Evolutionary conservation across 2,888 invertebrate genomes (phyloP).

Genomic region (Sericinus montela): DNA sequence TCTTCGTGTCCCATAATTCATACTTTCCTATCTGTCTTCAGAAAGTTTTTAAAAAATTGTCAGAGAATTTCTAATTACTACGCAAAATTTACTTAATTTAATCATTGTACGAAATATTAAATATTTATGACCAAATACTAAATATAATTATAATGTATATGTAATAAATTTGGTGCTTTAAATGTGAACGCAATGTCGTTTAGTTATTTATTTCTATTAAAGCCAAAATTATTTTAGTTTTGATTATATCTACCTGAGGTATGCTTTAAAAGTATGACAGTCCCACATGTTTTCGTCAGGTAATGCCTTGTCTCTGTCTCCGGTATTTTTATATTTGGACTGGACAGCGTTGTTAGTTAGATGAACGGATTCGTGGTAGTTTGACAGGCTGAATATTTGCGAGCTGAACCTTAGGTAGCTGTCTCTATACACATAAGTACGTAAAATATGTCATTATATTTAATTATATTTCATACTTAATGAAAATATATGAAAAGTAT

Average conservation of each 20-base stretch:
- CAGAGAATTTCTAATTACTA: neutral
- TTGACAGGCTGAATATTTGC: slow-evolving; percentile 90
- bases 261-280: slow-evolving; percentile 87
- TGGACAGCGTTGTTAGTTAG: slow-evolving; percentile 96
- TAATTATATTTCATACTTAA: neutral
- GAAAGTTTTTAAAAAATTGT: slow-evolving; percentile 22
- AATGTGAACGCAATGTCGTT: neutral
- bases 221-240: slow-evolving; percentile 26
- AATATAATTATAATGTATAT: too few relatives aligned
- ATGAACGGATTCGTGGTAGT: slow-evolving; percentile 95
- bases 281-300: slow-evolving; percentile 98
- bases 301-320: slow-evolving; percentile 85
- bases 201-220: neutral
- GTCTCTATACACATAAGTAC: slow-evolving; percentile 78
- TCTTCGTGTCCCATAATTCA: slow-evolving; percentile 89
- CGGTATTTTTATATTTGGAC: slow-evolving; percentile 87
- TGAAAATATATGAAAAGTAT: neutral
- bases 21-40: slow-evolving; percentile 85
- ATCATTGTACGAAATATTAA: too few relatives aligned
- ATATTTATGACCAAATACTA: too few relatives aligned
- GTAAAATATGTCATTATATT: slow-evolving; percentile 1
- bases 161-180: neutral
- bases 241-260: slow-evolving; percentile 71
- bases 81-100: too few relatives aligned
- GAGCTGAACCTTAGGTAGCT: slow-evolving; percentile 96